Evolutionary conservation across 2,888 invertebrate species (phyloP).

Genomic region (Ormyrus thymus): DNA sequence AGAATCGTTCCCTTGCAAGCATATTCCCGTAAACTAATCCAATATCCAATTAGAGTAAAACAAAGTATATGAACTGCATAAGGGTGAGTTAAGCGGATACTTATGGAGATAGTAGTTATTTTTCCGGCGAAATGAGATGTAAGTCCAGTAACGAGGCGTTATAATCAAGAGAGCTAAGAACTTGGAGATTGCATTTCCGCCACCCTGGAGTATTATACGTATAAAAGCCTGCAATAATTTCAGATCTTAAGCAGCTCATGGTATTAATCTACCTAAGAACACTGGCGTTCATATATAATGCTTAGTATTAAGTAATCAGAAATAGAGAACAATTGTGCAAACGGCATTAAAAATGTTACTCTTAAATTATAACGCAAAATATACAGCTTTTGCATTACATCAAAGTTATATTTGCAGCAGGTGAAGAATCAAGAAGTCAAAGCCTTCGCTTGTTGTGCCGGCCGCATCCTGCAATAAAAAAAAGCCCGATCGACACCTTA

Average conservation of each 20-base stretch:
- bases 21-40: conserved; percentile 4
- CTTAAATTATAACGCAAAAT: too few species aligned
- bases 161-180: conserved; percentile 40
- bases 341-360: not conserved
- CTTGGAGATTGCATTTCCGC: conserved; percentile 42
- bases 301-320: conserved; percentile 21
- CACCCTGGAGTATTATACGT: not conserved
- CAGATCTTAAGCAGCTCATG: not conserved
- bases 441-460: not conserved
- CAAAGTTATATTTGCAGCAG: too few species aligned
- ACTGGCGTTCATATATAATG: conserved; percentile 21
- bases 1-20: not conserved
- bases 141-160: conserved; percentile 32
- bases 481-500: conserved; percentile 41
- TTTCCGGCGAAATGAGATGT: conserved; percentile 27
- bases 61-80: not conserved
- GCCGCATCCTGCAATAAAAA: not conserved
- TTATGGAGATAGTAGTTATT: conserved; percentile 7
- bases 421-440: too few species aligned
- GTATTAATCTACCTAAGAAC: conserved; percentile 31
- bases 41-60: not conserved
- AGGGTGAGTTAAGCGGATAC: not conserved
- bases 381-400: too few species aligned
- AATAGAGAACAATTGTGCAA: conserved; percentile 22
- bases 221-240: conserved; percentile 41